phyloP scores from a whole-genome alignment of 2,888 invertebrate species.

The Amphiduros pacificus region DNA sequence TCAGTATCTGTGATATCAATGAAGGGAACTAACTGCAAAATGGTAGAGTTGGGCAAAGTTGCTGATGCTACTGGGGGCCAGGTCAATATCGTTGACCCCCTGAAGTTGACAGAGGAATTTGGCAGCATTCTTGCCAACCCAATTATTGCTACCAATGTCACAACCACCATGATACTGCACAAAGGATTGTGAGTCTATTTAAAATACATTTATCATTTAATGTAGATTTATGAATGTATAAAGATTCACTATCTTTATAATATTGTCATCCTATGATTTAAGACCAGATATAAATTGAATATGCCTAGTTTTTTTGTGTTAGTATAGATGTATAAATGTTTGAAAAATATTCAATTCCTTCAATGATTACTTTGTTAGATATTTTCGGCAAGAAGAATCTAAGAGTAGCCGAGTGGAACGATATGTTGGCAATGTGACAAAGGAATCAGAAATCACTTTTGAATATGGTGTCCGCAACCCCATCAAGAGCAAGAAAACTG shows the following conservation, averaged over 20 bases:
- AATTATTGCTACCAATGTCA: constrained; percentile 54
- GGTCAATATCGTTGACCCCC: constrained; percentile 57
- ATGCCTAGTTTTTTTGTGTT: too few relatives aligned
- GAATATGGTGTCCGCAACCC: constrained; percentile 43
- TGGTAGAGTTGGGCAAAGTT: constrained; percentile 51
- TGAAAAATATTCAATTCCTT: too few relatives aligned
- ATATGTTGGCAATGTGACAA: constrained; percentile 48
- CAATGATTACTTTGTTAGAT: too few relatives aligned
- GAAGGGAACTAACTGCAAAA: constrained; percentile 53
- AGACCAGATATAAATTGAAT: too few relatives aligned
- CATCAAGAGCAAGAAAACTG: not conserved
- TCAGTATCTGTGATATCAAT: constrained; percentile 54
- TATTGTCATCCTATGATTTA: too few relatives aligned
- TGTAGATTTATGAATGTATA: too few relatives aligned
- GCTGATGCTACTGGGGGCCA: constrained; percentile 53
- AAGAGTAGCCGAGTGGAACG: constrained; percentile 33
- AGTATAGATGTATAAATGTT: too few relatives aligned
- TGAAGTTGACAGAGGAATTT: constrained; percentile 55
- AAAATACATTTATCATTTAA: too few relatives aligned
- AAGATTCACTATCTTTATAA: too few relatives aligned
- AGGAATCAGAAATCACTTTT: constrained; percentile 48
- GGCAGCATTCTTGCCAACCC: constrained; percentile 52
- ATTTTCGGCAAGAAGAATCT: constrained; percentile 28
- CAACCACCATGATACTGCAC: constrained; percentile 49
- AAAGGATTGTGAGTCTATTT: constrained; percentile 48